Percentiles rank a stretch among this genome's conserved stretches.
Evolutionary conservation across 2,113 vertebrate genomes (phyloP).

Genomic region (Campylomormyrus numenius): DNA sequence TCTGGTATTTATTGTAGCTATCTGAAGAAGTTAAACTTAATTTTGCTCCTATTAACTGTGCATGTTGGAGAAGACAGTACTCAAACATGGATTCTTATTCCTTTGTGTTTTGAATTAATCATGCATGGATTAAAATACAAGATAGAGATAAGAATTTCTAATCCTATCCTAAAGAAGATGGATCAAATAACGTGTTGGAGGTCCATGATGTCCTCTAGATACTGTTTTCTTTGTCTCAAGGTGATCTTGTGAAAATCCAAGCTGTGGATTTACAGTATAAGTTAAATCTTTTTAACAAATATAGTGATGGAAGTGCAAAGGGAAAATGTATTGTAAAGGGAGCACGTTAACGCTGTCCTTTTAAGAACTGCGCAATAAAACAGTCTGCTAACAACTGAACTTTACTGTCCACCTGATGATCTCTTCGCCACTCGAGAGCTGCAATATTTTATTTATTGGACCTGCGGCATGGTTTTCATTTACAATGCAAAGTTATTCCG

Average conservation of each 20-base stretch:
- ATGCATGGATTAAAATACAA: slow-evolving; percentile 7
- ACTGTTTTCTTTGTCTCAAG: slow-evolving; percentile 17
- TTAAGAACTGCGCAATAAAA: too few relatives aligned
- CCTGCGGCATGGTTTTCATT: too few relatives aligned
- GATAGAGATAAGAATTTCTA: slow-evolving; percentile 20
- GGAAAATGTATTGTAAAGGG: too few relatives aligned
- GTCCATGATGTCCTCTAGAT: slow-evolving; percentile 19
- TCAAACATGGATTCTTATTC: not conserved
- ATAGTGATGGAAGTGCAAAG: not conserved
- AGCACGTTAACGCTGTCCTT: too few relatives aligned
- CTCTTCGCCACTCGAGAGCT: too few relatives aligned
- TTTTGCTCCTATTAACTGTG: not conserved
- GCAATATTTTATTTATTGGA: too few relatives aligned
- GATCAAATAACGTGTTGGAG: slow-evolving; percentile 11
- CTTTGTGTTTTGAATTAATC: slow-evolving; percentile 10
- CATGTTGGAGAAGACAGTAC: not conserved
- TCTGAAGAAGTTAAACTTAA: not conserved
- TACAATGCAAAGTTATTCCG: too few relatives aligned
- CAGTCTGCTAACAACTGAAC: too few relatives aligned
- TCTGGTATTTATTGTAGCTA: not conserved
- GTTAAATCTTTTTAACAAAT: slow-evolving; percentile 4
- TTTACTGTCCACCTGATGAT: too few relatives aligned
- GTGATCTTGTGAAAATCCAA: slow-evolving; percentile 1
- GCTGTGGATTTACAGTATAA: not conserved
- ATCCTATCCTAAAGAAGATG: slow-evolving; percentile 15